Evolutionary conservation across 2,888 invertebrate species (phyloP).

Genomic region (Phyto melanocephala): DNA sequence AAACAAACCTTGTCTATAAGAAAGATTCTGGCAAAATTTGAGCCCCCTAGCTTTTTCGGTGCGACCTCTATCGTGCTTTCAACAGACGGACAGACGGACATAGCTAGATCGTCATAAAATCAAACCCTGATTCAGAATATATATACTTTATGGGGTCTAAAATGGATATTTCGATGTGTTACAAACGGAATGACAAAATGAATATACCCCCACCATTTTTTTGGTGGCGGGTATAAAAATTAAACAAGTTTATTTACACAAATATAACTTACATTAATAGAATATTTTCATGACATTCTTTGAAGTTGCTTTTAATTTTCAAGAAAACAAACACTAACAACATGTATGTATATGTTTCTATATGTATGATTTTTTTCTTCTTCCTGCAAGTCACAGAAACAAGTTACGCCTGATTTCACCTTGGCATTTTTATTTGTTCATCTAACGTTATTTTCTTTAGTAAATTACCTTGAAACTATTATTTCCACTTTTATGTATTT

Average conservation of each 20-base stretch:
- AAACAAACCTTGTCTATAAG: no score
- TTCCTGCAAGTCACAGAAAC: conserved; percentile 33
- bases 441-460: conserved; percentile 38
- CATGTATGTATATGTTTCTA: neutral
- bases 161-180: no score
- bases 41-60: no score
- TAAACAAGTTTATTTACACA: conserved; percentile 53
- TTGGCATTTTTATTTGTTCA: conserved; percentile 30
- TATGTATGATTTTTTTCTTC: neutral
- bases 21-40: no score
- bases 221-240: no score
- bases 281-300: conserved; percentile 48
- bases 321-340: neutral
- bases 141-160: no score
- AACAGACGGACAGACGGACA: no score
- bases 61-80: no score
- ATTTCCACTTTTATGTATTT: conserved; percentile 40
- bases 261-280: neutral
- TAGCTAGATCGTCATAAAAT: no score
- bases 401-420: conserved; percentile 61
- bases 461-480: conserved; percentile 64
- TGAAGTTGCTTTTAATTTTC: neutral
- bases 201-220: no score
- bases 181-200: no score
- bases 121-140: no score